Percentiles rank a stretch among this genome's conserved stretches.
Evolutionary conservation across 2,888 invertebrate species (phyloP).

Genomic region (Gerris lacustris): DNA sequence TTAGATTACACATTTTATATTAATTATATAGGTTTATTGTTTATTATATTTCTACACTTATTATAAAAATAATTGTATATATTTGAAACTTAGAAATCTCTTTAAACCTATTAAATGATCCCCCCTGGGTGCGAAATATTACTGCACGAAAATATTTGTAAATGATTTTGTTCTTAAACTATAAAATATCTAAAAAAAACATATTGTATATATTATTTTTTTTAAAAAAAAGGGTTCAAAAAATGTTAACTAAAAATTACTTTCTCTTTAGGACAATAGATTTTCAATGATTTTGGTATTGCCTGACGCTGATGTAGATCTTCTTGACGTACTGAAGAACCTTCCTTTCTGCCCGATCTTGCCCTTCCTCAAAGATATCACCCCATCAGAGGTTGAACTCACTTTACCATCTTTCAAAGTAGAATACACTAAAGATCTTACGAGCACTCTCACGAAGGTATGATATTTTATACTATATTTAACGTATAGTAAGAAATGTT

Average conservation of each 20-base stretch:
- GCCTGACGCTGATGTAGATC: conserved; percentile 40
- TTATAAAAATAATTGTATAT: too few relatives aligned
- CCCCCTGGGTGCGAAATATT: too few relatives aligned
- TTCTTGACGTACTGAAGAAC: conserved; percentile 43
- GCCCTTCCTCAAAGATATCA: conserved; percentile 40
- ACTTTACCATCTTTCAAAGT: conserved; percentile 50
- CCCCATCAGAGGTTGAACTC: conserved; percentile 42
- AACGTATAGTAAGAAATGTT: neutral
- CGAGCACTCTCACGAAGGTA: conserved; percentile 27
- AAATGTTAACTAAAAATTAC: neutral
- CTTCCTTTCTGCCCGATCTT: conserved; percentile 44
- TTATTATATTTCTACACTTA: too few relatives aligned
- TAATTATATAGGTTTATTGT: too few relatives aligned
- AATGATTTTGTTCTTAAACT: too few relatives aligned
- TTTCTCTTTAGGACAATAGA: conserved; percentile 42
- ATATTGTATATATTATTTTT: too few relatives aligned
- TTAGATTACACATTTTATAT: too few relatives aligned
- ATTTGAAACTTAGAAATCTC: too few relatives aligned
- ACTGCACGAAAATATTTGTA: too few relatives aligned
- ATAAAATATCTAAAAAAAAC: too few relatives aligned
- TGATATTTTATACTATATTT: neutral
- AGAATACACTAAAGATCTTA: conserved; percentile 45
- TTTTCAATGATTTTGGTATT: conserved; percentile 52
- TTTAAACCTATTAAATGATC: too few relatives aligned
- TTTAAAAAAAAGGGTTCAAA: too few relatives aligned